These are phyloP conservation scores for Cervus canadensis DNA, from an alignment of 2,113 vertebrate species.

Conservation along the genomic window DNA sequence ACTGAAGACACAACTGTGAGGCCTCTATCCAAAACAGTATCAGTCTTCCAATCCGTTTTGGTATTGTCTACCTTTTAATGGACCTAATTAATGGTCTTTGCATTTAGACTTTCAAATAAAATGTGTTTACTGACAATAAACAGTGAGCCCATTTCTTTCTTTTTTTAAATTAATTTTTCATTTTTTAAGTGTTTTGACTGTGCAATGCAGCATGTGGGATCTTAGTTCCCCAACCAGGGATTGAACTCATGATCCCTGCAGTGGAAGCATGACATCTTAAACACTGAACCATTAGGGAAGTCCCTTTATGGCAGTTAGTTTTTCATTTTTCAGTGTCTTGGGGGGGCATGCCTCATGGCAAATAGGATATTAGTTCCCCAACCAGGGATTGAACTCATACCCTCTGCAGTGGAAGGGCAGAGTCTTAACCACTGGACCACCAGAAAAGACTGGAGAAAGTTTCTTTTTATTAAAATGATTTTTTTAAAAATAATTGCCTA, in stretches of 20 bases:
- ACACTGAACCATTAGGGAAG: accelerated
- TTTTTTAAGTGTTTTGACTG: not conserved
- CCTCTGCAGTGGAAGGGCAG: not conserved
- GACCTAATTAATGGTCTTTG: not conserved
- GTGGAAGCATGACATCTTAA: not conserved
- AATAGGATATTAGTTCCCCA: not conserved
- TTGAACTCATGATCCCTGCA: not conserved
- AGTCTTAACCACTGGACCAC: not conserved
- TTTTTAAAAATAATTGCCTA: not conserved
- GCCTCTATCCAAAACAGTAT: not conserved
- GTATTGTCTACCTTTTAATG: not conserved
- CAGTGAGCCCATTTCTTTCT: not conserved
- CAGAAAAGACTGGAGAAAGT: not conserved
- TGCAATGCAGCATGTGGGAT: not conserved
- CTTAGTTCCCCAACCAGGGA: not conserved
- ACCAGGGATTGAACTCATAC: not conserved
- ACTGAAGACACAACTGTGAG: not conserved
- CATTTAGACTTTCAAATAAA: not conserved
- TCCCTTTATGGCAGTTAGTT: not conserved
- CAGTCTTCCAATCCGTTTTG: not conserved
- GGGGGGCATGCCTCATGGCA: not conserved
- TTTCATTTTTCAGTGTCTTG: not conserved
- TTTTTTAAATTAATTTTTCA: not conserved
- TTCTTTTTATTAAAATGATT: not conserved
- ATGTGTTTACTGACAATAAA: not conserved